Evolutionary conservation across 2,797 vertebrate species (phyloP).

Genomic region (Falco cherrug): DNA sequence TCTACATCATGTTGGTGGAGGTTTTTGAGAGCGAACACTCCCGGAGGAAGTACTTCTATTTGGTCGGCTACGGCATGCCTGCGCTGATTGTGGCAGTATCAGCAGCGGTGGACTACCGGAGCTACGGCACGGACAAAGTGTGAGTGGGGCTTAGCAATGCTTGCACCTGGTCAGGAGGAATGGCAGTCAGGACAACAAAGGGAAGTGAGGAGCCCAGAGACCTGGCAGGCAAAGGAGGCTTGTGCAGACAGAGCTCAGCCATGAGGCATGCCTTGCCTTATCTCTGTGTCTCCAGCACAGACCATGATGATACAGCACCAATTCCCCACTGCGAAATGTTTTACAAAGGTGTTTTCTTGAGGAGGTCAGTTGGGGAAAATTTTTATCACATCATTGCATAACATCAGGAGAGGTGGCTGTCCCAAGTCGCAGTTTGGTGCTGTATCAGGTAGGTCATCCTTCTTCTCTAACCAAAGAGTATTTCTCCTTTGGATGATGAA

Average conservation of each 20-base stretch:
- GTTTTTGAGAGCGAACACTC: slow-evolving; percentile 98
- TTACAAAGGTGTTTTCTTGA: neutral
- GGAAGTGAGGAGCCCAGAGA: neutral
- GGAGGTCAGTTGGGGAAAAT: neutral
- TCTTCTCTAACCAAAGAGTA: neutral
- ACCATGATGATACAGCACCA: neutral
- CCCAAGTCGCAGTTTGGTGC: neutral
- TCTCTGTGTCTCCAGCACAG: neutral
- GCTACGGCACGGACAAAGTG: slow-evolving; percentile 96
- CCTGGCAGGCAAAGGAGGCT: neutral
- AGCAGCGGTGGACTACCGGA: slow-evolving; percentile 94
- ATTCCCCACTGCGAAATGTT: neutral
- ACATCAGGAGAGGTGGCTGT: neutral
- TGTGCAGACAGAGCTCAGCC: neutral
- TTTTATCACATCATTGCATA: neutral
- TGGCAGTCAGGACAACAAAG: neutral
- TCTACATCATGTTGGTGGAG: slow-evolving; percentile 99
- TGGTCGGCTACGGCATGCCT: slow-evolving; percentile 94
- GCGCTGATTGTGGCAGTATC: slow-evolving; percentile 94
- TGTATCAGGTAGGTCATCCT: neutral
- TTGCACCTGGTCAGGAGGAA: neutral
- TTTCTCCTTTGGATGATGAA: neutral
- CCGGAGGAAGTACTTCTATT: slow-evolving; percentile 91
- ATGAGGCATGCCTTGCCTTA: neutral
- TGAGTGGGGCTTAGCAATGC: slow-evolving; percentile 77